Conservation (phyloP, 2,888 invertebrate species). For the Anagyrus pseudococci region DNA sequence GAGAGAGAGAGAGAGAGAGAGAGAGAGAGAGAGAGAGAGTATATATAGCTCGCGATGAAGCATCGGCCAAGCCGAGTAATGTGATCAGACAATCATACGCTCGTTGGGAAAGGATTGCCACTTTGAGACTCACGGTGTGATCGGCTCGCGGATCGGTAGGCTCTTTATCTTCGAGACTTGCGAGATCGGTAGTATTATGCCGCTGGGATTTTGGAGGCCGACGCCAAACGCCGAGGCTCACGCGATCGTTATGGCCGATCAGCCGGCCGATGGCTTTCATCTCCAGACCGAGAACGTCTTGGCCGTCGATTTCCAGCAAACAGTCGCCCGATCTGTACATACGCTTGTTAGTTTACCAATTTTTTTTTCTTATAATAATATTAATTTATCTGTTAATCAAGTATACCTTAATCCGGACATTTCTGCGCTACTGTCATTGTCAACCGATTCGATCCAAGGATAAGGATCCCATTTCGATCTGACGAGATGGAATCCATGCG, state of each 20-base stretch:
- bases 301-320: slow-evolving; percentile 71
- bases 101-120: no score
- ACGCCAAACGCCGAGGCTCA: slow-evolving; percentile 55
- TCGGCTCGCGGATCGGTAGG: slow-evolving; percentile 1
- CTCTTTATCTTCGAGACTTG: slow-evolving; percentile 10
- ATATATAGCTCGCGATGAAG: no score
- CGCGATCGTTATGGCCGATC: slow-evolving; percentile 46
- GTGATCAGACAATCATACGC: no score
- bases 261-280: slow-evolving; percentile 64
- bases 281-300: slow-evolving; percentile 65
- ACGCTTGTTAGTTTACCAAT: no score
- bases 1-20: no score
- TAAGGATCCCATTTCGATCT: slow-evolving; percentile 83
- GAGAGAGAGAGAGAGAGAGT: no score
- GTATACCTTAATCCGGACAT: slow-evolving; percentile 68
- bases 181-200: background rate
- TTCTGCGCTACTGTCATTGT: slow-evolving; percentile 69
- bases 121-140: slow-evolving; percentile 23
- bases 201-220: slow-evolving; percentile 29
- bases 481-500: slow-evolving; percentile 76
- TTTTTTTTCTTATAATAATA: background rate
- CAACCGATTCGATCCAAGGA: slow-evolving; percentile 78
- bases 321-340: slow-evolving; percentile 71
- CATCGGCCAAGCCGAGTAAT: no score
- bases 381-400: background rate